phyloP scores from a whole-genome alignment of 2,888 invertebrate species.

The Cheilosia urbana region DNA sequence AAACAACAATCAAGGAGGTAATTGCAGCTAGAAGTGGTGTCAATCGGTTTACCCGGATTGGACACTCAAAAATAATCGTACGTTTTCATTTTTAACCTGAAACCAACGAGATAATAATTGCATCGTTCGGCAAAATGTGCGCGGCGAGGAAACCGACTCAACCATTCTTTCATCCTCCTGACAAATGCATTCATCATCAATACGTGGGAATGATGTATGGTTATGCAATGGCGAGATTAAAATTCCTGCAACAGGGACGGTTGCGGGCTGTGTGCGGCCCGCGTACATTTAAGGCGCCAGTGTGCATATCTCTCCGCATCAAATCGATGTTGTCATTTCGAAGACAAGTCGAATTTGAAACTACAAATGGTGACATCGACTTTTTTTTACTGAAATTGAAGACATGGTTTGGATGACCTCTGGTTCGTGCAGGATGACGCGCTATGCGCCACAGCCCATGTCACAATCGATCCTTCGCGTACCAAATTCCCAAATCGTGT shows the following conservation, averaged over 20 bases:
- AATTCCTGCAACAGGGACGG: constrained; percentile 41
- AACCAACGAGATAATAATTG: constrained; percentile 64
- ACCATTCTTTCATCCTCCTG: constrained; percentile 53
- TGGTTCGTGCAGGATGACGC: too few relatives aligned
- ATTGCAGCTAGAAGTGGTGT: constrained; percentile 15
- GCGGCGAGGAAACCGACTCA: constrained; percentile 23
- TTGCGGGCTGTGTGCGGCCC: background rate
- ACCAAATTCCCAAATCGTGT: too few relatives aligned
- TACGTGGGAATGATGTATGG: constrained; percentile 68
- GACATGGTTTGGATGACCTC: too few relatives aligned
- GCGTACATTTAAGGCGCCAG: background rate
- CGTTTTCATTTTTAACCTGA: constrained; percentile 1
- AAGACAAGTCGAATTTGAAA: background rate
- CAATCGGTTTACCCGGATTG: constrained; percentile 16
- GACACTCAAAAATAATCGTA: constrained; percentile 2
- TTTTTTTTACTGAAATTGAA: too few relatives aligned
- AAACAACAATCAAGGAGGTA: constrained; percentile 20
- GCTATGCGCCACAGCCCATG: too few relatives aligned
- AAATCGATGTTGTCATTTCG: background rate
- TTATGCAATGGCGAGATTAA: constrained; percentile 57
- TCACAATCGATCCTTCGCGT: too few relatives aligned
- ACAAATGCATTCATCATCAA: constrained; percentile 71
- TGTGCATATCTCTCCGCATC: too few relatives aligned
- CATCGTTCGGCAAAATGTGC: constrained; percentile 39
- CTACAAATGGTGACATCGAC: too few relatives aligned